Evolutionary conservation across 2,888 invertebrate species (phyloP).

Genomic region (Zhuqinia jingwanae): DNA sequence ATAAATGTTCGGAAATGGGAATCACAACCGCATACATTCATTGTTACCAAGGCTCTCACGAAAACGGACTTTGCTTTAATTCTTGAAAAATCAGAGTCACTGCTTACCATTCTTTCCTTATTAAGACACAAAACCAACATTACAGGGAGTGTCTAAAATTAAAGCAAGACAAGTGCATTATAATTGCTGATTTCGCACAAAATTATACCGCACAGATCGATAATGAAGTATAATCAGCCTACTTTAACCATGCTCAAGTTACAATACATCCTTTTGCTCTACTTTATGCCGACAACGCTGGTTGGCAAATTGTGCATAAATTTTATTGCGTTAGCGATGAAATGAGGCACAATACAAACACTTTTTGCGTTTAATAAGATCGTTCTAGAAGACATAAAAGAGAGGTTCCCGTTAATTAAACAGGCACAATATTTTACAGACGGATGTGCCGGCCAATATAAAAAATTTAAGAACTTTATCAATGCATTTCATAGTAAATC

Average conservation of each 20-base stretch:
- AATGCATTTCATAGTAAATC: not conserved
- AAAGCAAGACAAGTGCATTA: not conserved
- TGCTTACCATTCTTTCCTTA: not conserved
- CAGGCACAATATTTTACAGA: not conserved
- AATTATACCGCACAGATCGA: not conserved
- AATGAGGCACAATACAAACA: not conserved
- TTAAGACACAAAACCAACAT: not conserved
- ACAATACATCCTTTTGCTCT: slow-evolving; percentile 1
- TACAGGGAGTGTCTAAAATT: too few species aligned
- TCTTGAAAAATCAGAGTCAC: not conserved
- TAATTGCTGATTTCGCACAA: slow-evolving; percentile 10
- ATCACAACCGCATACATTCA: not conserved
- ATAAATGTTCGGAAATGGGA: not conserved
- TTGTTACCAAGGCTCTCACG: too few species aligned
- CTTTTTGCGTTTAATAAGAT: not conserved
- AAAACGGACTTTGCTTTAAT: not conserved
- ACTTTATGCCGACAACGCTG: not conserved
- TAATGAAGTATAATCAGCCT: not conserved
- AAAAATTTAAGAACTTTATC: slow-evolving; percentile 22
- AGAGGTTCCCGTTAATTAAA: not conserved
- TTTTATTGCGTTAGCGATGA: slow-evolving; percentile 29
- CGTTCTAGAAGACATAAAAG: not conserved
- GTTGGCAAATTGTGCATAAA: too few species aligned
- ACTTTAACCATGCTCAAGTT: not conserved
- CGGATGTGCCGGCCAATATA: slow-evolving; percentile 21